These are phyloP conservation scores for Buceros bicornis DNA, from an alignment of 2,797 vertebrate species.

Conservation along the genomic window DNA sequence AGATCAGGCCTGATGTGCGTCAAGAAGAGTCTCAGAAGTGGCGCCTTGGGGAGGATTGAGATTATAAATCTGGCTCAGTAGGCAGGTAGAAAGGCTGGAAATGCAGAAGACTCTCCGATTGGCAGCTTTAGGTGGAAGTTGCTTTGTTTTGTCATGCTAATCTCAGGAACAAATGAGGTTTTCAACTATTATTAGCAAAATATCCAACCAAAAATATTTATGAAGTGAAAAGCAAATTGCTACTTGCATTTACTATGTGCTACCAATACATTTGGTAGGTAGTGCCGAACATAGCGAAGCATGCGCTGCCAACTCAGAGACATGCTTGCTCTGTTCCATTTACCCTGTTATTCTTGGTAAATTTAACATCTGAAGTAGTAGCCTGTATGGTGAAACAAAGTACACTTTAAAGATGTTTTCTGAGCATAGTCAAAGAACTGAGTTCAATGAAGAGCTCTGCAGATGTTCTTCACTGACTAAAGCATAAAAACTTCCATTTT, in stretches of 20 bases:
- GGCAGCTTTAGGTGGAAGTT: constrained; percentile 39
- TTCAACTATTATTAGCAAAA: constrained; percentile 53
- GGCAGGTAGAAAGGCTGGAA: neutral
- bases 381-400: neutral
- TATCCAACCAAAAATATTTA: constrained; percentile 72
- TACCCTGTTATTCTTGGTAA: constrained; percentile 45
- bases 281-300: constrained; percentile 66
- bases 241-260: constrained; percentile 41
- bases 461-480: constrained; percentile 22
- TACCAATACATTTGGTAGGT: constrained; percentile 50
- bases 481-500: constrained; percentile 18
- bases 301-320: constrained; percentile 62
- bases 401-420: neutral
- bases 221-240: constrained; percentile 41
- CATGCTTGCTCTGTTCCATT: constrained; percentile 47
- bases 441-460: constrained; percentile 20
- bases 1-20: constrained; percentile 95
- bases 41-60: constrained; percentile 90
- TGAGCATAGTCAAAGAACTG: neutral
- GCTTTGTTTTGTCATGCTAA: constrained; percentile 45
- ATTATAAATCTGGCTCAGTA: neutral
- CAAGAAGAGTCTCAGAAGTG: constrained; percentile 99
- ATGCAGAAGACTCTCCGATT: neutral
- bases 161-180: constrained; percentile 81
- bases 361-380: neutral